Evolutionary conservation across 2,113 vertebrate genomes (phyloP).

Genomic region (Rhinoderma darwinii): DNA sequence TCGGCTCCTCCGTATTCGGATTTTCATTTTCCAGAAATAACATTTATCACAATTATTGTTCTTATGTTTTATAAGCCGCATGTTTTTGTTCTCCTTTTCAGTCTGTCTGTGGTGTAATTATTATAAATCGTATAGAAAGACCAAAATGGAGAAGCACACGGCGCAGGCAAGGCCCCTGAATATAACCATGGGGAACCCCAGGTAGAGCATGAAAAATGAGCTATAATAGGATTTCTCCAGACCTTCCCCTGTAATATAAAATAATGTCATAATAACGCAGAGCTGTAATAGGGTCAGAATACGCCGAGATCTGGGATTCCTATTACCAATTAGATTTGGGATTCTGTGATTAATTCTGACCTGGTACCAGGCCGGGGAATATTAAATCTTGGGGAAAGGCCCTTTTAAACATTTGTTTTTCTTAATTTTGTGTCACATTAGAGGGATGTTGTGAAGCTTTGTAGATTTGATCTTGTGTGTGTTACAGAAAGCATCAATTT

Average conservation of each 20-base stretch:
- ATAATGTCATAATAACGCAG: constrained; percentile 50
- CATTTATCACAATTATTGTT: neutral
- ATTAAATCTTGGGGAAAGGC: constrained; percentile 32
- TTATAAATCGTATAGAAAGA: neutral
- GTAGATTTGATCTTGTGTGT: constrained; percentile 45
- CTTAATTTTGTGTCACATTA: constrained; percentile 56
- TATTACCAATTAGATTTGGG: constrained; percentile 54
- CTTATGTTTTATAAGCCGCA: neutral
- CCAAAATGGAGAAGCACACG: neutral
- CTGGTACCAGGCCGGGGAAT: constrained; percentile 31
- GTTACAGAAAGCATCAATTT: constrained; percentile 48
- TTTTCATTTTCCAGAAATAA: neutral
- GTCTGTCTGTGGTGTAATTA: neutral
- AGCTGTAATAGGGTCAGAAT: constrained; percentile 27
- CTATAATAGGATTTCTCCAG: constrained; percentile 44
- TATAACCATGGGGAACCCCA: neutral
- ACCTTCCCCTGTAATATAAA: constrained; percentile 47
- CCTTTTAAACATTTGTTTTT: constrained; percentile 46
- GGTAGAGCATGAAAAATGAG: constrained; percentile 48
- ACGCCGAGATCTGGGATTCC: constrained; percentile 29
- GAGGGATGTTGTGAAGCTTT: constrained; percentile 24
- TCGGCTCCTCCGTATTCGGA: neutral
- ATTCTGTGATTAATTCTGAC: constrained; percentile 52
- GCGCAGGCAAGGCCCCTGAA: neutral
- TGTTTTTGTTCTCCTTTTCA: too few species aligned